A percentile compares a stretch with the other conserved stretches of the same genome.
These are phyloP conservation scores for Suncus etruscus DNA, from an alignment of 2,113 vertebrate genomes.

Conservation along the genomic window DNA sequence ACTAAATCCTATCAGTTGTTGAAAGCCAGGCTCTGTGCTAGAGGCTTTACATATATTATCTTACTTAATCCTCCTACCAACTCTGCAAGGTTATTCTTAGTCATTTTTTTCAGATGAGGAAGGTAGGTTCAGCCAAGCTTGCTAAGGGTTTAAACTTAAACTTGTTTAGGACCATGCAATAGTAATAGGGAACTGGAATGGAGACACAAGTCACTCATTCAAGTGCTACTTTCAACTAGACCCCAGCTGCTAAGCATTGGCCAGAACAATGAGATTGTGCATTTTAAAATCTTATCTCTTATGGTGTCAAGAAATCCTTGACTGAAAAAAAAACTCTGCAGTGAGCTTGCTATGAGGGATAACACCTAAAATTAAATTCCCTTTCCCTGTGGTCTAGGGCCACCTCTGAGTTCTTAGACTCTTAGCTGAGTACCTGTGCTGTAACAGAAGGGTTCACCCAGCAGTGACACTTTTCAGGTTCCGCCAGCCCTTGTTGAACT, in stretches of 20 bases:
- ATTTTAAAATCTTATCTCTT: neutral
- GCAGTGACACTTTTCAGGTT: neutral
- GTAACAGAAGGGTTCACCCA: accelerated
- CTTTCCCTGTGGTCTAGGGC: neutral
- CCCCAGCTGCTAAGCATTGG: neutral
- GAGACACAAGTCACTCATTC: neutral
- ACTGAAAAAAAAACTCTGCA: neutral
- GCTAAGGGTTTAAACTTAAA: neutral
- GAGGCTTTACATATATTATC: conserved; percentile 26
- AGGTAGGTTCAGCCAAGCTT: neutral
- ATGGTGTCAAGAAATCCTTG: neutral
- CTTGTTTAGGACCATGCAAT: neutral
- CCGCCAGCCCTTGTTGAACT: neutral
- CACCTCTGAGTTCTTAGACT: accelerated
- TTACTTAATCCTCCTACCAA: neutral
- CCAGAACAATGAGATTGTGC: neutral
- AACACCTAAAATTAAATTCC: neutral
- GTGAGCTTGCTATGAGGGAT: neutral
- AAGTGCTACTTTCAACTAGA: neutral
- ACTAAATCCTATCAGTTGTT: neutral
- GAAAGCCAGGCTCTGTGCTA: conserved; percentile 2
- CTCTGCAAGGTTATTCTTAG: neutral
- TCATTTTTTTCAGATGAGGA: neutral
- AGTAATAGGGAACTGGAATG: neutral
- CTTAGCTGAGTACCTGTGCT: neutral